Conservation (phyloP, 1,140 invertebrate genomes). For the Caenorhabditis latens region DNA sequence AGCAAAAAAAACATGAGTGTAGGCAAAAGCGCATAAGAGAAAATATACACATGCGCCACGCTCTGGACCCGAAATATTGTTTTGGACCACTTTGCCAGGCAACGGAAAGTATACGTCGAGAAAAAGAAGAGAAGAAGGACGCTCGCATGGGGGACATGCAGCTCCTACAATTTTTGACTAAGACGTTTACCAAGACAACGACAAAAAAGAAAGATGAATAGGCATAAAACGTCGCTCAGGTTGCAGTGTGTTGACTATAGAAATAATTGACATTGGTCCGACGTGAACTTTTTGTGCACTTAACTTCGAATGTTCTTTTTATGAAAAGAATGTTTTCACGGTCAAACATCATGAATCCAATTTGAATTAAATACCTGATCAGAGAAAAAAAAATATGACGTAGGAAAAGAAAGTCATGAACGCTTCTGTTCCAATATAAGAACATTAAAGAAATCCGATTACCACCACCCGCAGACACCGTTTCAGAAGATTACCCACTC, state of each 20-base stretch:
- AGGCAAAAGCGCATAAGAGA: neutral
- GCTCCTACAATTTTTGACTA: neutral
- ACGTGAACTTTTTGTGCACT: slow-evolving; percentile 30
- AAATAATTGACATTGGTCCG: slow-evolving; percentile 45
- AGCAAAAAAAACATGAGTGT: slow-evolving; percentile 12
- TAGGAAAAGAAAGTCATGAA: too few species aligned
- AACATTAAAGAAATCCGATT: neutral
- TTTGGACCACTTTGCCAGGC: slow-evolving; percentile 53
- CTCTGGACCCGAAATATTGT: slow-evolving; percentile 25
- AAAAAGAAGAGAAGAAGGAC: slow-evolving; percentile 1
- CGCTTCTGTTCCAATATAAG: neutral
- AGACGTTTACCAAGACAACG: neutral
- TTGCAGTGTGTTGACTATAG: slow-evolving; percentile 40
- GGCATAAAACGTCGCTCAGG: slow-evolving; percentile 47
- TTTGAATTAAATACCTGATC: neutral
- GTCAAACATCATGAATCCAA: neutral
- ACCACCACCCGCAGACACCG: neutral
- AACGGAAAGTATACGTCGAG: slow-evolving; percentile 42
- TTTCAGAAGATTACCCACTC: neutral
- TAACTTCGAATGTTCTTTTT: neutral
- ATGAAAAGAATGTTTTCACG: neutral
- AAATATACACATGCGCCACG: slow-evolving; percentile 6
- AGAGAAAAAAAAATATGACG: neutral
- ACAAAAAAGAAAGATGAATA: slow-evolving; percentile 32
- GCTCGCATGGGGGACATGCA: neutral